Base-by-base conservation (phyloP, 1,140 invertebrate genomes). In the Drosophila serrata region DNA sequence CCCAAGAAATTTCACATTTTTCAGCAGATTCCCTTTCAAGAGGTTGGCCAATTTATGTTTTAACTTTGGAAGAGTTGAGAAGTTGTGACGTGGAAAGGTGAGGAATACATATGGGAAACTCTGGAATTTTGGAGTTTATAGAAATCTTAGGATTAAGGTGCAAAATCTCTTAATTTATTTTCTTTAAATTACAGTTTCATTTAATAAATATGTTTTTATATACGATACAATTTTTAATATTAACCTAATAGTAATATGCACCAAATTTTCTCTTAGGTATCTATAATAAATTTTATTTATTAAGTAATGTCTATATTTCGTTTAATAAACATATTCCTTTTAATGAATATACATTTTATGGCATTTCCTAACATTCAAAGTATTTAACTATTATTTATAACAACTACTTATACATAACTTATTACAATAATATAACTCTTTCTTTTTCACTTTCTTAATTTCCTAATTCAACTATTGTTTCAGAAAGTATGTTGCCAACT, bases 1-100 rank as follows among this genome's bases (percentile, higher is more conserved):
- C 17, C 33, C 43, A 73, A 59, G 37, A 70, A 59, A 72, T 73
- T 37, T 72, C 29, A 72, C 49, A 73, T 73, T 73, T 39, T 49
- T 12, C 2, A 49, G 42, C 4, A 40, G 35, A 6, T 59, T 37
- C 43, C 22, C 19, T 70, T 59, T 73, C n/a, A 24, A 24, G 51
- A 11, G 35, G 45, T 42, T 17, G 35, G 5, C 39, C 12, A 61
- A 62, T 39, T 67, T 67, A 43, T 29, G 42, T n/a, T 17, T 6
- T 15, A 2, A 43, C 29, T 15, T 33, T 51, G 9, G 3, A n/a
- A 4, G 2, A 22, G 49, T 37, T 37, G 7, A 37, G n/a, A 40
- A 58, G 6, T 33, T 22, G 33, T 39, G n/a, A 24, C 6, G 12
- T 42, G n/a, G 13, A 22, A n/a, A 39, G 17, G 42, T 37, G 11